phyloP scores from a whole-genome alignment of 2,113 vertebrate genomes.

The Gracilinanus agilis region DNA sequence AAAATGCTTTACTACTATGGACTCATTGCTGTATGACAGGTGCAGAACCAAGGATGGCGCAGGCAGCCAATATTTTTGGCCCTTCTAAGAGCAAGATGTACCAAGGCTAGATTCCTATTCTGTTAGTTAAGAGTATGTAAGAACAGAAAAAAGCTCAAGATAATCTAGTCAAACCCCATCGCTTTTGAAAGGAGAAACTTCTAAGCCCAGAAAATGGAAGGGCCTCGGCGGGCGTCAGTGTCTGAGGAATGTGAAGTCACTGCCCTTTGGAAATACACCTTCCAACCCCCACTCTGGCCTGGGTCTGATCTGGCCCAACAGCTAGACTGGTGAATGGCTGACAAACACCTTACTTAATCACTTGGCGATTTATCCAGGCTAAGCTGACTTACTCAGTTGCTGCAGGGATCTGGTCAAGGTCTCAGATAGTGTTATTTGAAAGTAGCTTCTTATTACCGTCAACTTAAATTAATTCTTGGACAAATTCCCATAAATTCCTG shows the following conservation, averaged over 20 bases:
- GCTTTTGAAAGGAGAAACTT: background rate
- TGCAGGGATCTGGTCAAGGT: background rate
- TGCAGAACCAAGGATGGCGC: slow-evolving; percentile 30
- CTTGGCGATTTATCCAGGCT: slow-evolving; percentile 2
- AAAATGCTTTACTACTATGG: slow-evolving; percentile 22
- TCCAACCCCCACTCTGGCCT: background rate
- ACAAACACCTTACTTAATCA: slow-evolving; percentile 29
- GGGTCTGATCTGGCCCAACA: slow-evolving; percentile 6
- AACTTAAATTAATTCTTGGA: slow-evolving; percentile 27
- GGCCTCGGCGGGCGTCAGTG: slow-evolving; percentile 34
- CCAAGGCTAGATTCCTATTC: slow-evolving; percentile 22
- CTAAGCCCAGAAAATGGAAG: background rate
- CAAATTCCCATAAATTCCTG: slow-evolving; percentile 7
- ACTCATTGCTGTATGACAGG: slow-evolving; percentile 5
- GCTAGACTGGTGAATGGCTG: slow-evolving; percentile 11
- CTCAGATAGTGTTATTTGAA: background rate
- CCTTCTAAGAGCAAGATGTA: slow-evolving; percentile 29
- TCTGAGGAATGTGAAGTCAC: background rate
- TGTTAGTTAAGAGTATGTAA: background rate
- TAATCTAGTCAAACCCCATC: background rate
- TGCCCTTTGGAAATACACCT: slow-evolving; percentile 31
- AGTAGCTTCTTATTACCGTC: slow-evolving; percentile 23
- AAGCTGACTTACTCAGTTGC: background rate
- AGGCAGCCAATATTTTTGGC: slow-evolving; percentile 39
- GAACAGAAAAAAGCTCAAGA: background rate